Evolutionary conservation across 2,113 vertebrate species (phyloP).

Genomic region (Marmota flaviventris): DNA sequence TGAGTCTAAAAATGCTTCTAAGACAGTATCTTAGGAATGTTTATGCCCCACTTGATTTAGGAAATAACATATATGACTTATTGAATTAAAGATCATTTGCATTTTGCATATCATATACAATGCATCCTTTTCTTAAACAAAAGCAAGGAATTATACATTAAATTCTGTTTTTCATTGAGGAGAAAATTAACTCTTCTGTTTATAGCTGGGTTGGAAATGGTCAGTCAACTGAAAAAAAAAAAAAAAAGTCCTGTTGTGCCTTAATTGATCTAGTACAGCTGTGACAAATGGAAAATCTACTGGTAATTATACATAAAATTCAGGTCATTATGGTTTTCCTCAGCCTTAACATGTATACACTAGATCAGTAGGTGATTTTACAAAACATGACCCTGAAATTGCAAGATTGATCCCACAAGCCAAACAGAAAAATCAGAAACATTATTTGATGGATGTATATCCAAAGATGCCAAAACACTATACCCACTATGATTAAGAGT

Average conservation of each 20-base stretch:
- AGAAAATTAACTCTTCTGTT: not conserved
- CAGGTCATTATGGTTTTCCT: not conserved
- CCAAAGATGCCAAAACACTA: constrained; percentile 24
- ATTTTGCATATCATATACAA: not conserved
- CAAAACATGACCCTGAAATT: constrained; percentile 38
- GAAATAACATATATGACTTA: not conserved
- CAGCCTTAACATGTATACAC: not conserved
- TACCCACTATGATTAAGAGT: constrained; percentile 20
- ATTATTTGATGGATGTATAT: constrained; percentile 6
- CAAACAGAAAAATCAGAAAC: constrained; percentile 45
- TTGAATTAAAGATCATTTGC: not conserved
- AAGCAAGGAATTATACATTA: not conserved
- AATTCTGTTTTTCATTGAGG: not conserved
- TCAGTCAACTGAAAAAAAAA: constrained; percentile 21
- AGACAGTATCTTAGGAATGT: not conserved
- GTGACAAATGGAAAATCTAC: not conserved
- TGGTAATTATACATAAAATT: not conserved
- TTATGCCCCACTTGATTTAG: not conserved
- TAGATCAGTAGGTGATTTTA: constrained; percentile 2
- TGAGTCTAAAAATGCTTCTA: not conserved
- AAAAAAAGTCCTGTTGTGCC: not conserved
- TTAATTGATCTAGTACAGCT: not conserved
- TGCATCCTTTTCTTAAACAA: not conserved
- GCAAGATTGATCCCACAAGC: not conserved
- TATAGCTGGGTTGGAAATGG: constrained; percentile 21